phyloP scores from a whole-genome alignment of 1,140 invertebrate species.

The Philotrypesis tridentata region DNA sequence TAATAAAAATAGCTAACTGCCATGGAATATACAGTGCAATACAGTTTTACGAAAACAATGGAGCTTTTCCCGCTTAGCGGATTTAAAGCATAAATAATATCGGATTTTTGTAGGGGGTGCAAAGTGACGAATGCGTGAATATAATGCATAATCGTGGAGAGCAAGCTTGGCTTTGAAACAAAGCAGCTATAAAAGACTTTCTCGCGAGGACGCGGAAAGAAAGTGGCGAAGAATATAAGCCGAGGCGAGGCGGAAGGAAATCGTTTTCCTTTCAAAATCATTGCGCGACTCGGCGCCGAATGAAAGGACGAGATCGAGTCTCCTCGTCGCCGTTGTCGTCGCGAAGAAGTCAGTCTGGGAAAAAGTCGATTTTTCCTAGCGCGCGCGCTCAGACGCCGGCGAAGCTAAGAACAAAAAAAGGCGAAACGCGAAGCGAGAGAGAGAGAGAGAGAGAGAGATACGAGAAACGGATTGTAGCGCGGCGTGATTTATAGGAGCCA shows the following conservation, averaged over 20 bases:
- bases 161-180: too few species aligned
- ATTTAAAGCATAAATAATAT: too few species aligned
- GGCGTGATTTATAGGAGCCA: constrained; percentile 53
- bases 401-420: constrained; percentile 35
- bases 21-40: too few species aligned
- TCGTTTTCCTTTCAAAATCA: constrained; percentile 13
- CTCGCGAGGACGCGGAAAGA: not conserved
- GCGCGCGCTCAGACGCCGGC: too few species aligned
- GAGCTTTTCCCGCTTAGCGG: too few species aligned
- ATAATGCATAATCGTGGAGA: too few species aligned
- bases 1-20: too few species aligned
- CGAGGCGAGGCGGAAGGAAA: not conserved
- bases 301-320: not conserved
- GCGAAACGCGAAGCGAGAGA: constrained; percentile 24
- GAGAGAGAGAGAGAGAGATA: constrained; percentile 39
- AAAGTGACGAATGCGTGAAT: too few species aligned
- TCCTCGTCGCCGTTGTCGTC: not conserved
- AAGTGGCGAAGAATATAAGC: not conserved
- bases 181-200: not conserved
- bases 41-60: too few species aligned
- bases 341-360: not conserved
- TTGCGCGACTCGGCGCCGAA: not conserved
- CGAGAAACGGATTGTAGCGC: constrained; percentile 21
- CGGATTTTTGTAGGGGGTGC: too few species aligned
- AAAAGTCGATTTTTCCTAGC: constrained; percentile 12